These are phyloP conservation scores for Raja brachyura DNA, from an alignment of 2,113 vertebrate species.

Conservation along the genomic window DNA sequence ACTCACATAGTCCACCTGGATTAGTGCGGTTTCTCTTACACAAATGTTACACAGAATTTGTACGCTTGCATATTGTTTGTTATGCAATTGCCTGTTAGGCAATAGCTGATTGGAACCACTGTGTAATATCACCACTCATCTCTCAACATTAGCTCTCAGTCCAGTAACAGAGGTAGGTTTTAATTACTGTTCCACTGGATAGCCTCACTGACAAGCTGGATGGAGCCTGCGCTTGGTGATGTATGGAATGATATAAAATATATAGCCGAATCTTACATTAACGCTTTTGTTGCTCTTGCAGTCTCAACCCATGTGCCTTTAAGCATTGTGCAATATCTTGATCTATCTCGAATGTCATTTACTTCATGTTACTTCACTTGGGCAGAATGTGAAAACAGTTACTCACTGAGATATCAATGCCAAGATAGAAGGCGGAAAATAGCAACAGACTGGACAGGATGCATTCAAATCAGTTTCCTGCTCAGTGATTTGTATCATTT, in stretches of 20 bases:
- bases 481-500: neutral
- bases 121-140: neutral
- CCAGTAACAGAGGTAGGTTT: neutral
- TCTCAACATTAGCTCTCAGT: too few species aligned
- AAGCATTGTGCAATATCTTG: neutral
- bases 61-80: neutral
- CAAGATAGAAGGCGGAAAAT: neutral
- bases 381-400: neutral
- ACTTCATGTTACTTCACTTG: neutral
- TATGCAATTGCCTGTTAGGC: neutral
- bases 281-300: neutral
- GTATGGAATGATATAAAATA: neutral
- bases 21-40: neutral
- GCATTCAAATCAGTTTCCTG: too few species aligned
- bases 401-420: neutral
- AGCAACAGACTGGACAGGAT: neutral
- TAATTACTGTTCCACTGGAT: neutral
- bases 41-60: neutral
- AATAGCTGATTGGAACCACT: neutral
- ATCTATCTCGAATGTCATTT: neutral
- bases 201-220: neutral
- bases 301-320: neutral
- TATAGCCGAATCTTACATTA: neutral
- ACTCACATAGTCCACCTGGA: neutral
- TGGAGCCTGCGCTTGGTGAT: neutral